Percentiles rank a stretch among this genome's conserved stretches.
Conservation (phyloP, 2,797 vertebrate species). For the Danionella dracula region DNA sequence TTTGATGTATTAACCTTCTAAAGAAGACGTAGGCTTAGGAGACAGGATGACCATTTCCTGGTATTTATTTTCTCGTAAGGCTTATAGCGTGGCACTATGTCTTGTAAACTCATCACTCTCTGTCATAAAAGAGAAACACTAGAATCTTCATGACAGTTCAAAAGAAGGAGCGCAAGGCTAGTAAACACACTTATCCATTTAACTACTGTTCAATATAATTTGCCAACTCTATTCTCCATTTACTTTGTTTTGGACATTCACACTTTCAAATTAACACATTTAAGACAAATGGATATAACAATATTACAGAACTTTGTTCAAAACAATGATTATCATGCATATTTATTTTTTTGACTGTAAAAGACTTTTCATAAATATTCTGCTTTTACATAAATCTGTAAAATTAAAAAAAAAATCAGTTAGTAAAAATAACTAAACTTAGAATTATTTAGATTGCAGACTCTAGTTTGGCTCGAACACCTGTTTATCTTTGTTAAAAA, state of each 20-base stretch:
- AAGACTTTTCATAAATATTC: too few species aligned
- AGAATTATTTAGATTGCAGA: too few species aligned
- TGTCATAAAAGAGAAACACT: slow-evolving; percentile 30
- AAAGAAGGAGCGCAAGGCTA: background rate
- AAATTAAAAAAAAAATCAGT: too few species aligned
- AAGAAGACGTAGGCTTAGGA: background rate
- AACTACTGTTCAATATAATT: background rate
- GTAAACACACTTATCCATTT: background rate
- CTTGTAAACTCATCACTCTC: slow-evolving; percentile 25
- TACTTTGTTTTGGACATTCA: background rate
- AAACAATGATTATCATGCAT: too few species aligned
- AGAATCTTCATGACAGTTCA: slow-evolving; percentile 13
- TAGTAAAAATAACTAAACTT: too few species aligned
- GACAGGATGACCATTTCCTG: slow-evolving; percentile 22
- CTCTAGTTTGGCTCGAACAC: too few species aligned
- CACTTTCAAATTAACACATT: background rate
- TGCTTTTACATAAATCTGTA: too few species aligned
- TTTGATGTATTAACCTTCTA: slow-evolving; percentile 28
- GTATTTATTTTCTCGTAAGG: slow-evolving; percentile 19
- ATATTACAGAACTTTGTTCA: background rate
- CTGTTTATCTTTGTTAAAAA: too few species aligned
- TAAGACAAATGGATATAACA: background rate
- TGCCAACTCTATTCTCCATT: background rate
- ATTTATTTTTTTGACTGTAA: too few species aligned
- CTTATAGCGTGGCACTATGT: slow-evolving; percentile 20